Evolutionary conservation across 2,797 vertebrate species (phyloP), one percentile per base, ranked within the genome.

Genomic region (Spheniscus humboldti): DNA sequence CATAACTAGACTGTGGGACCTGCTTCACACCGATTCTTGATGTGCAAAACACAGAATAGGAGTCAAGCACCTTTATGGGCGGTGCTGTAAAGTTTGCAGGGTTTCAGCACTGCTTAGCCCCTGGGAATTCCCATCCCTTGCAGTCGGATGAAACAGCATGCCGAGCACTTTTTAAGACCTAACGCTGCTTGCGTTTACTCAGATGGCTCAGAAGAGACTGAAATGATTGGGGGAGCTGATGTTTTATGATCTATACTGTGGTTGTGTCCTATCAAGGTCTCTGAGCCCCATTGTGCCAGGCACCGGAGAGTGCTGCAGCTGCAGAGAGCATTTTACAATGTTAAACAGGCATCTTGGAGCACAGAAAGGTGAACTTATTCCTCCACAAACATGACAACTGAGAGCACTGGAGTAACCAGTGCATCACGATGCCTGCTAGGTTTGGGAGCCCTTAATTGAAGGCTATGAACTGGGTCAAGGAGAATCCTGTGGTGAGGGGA

Each of bases 131-230:
- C 87, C 74, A 47, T 77, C 37, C 25, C 68, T 22, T 23, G 47
- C 1, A 3, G 8, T 6, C 2, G 0, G 75, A 43, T 13, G 28
- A 18, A 71, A 37, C 11, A 4, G 0, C 13, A 59, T 24, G 60
- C 88, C 69, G 80, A 50, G 68, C 45, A 23, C 50, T 62, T 88
- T 53, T 14, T 7, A 47, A 56, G 27, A 9, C 27, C 48, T 43
- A 7, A 10, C 1, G 1, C 35, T 52, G 45, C 77, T 39, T 27
- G 43, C 14, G 1, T 63, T 81, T 45, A 10, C 30, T 64, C 47
- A 24, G 35, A 20, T 59, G 57, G 48, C 47, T 77, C 48, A 78
- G 53, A 35, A 67, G 45, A 60, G 72, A 7, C 41, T 52, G 75
- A 45, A 27, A 15, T 4, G 45, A 7, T 2, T 22, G 14, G 11